Evolutionary conservation across 2,797 vertebrate genomes (phyloP).

Genomic region (Microctenopoma stevenorrisi): DNA sequence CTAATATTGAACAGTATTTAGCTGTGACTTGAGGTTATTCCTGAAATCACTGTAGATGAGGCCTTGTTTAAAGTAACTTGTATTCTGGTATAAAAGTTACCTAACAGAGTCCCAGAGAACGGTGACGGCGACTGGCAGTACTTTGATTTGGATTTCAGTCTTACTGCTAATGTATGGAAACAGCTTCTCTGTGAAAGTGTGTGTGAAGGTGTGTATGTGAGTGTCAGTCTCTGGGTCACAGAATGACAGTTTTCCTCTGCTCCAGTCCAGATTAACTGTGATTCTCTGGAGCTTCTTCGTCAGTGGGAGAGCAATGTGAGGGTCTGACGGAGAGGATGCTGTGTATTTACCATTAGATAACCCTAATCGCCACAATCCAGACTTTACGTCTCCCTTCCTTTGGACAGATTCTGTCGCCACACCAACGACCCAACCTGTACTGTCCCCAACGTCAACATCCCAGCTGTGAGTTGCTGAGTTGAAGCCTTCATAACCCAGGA

Average conservation of each 20-base stretch:
- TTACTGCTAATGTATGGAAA: background rate
- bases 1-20: too few species aligned
- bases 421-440: background rate
- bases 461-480: constrained; percentile 6
- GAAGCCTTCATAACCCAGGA: constrained; percentile 10
- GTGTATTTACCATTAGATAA: background rate
- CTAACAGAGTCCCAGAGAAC: too few species aligned
- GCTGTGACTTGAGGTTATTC: too few species aligned
- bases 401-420: background rate
- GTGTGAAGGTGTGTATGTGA: background rate
- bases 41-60: too few species aligned
- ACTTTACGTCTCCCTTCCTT: background rate
- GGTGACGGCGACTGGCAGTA: too few species aligned
- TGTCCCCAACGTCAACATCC: constrained; percentile 4
- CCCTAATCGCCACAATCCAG: background rate
- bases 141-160: background rate
- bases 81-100: too few species aligned
- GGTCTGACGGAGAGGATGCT: background rate
- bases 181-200: background rate
- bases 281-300: background rate
- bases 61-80: too few species aligned
- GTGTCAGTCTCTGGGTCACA: too few species aligned
- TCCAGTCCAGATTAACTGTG: background rate
- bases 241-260: too few species aligned
- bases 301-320: background rate